phyloP scores from a whole-genome alignment of 2,888 invertebrate species.

The Harpalus rufipes region DNA sequence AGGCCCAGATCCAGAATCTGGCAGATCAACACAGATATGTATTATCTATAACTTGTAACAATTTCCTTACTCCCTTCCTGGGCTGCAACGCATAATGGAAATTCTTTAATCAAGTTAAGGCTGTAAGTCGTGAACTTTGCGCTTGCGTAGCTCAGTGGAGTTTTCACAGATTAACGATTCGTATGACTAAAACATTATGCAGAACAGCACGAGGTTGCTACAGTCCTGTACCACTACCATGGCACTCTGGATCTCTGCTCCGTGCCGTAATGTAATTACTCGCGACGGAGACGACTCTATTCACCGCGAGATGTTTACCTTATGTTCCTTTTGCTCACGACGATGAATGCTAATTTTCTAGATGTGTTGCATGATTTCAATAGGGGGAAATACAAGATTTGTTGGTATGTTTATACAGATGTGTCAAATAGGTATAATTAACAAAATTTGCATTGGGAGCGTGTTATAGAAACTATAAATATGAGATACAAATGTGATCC shows the following conservation, averaged over 20 bases:
- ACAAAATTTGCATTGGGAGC: neutral
- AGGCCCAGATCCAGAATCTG: too few species aligned
- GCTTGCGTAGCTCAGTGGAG: slow-evolving; percentile 42
- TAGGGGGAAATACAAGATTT: neutral
- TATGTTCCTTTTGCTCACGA: slow-evolving; percentile 46
- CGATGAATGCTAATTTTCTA: slow-evolving; percentile 50
- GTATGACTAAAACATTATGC: slow-evolving; percentile 67
- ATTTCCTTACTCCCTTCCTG: neutral
- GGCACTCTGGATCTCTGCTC: slow-evolving; percentile 12
- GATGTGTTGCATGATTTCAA: slow-evolving; percentile 17
- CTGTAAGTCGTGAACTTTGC: slow-evolving; percentile 60
- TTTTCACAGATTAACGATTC: slow-evolving; percentile 66
- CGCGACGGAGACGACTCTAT: slow-evolving; percentile 6
- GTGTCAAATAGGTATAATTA: neutral
- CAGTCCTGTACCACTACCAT: slow-evolving; percentile 6
- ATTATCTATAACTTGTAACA: neutral
- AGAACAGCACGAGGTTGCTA: slow-evolving; percentile 36
- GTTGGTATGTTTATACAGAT: neutral
- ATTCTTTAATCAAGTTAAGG: slow-evolving; percentile 64
- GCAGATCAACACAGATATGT: too few species aligned
- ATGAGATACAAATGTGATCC: too few species aligned
- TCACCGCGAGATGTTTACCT: slow-evolving; percentile 48
- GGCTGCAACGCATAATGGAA: slow-evolving; percentile 55
- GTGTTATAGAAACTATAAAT: neutral
- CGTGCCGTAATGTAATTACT: slow-evolving; percentile 49